These are phyloP conservation scores for Epizoanthus ramosus DNA, from an alignment of 92 coral and sea anemone species.

Conservation along the genomic window DNA sequence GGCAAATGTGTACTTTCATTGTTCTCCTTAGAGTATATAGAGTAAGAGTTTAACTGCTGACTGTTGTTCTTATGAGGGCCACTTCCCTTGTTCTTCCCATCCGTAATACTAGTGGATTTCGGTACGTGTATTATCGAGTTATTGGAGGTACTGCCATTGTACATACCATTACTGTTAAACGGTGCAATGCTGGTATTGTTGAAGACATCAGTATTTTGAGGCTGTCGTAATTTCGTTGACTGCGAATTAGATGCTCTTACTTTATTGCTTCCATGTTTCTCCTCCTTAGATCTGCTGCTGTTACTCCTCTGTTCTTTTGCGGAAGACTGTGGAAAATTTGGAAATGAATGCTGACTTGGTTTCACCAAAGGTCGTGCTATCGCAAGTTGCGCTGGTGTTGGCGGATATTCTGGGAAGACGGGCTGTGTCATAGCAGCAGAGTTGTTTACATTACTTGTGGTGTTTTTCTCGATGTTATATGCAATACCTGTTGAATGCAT, in stretches of 20 bases:
- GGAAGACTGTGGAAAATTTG: neutral
- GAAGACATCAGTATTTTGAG: neutral
- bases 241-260: neutral
- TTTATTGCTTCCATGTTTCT: too few relatives aligned
- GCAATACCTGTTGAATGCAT: neutral
- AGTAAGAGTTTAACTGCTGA: too few relatives aligned
- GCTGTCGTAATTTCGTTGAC: neutral
- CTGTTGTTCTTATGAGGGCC: too few relatives aligned
- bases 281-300: neutral
- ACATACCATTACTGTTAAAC: too few relatives aligned
- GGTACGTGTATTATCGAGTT: too few relatives aligned
- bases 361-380: conserved; percentile 37
- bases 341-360: conserved; percentile 8
- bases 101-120: too few relatives aligned
- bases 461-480: neutral
- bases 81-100: too few relatives aligned
- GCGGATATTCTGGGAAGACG: neutral
- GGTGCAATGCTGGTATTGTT: conserved; percentile 33
- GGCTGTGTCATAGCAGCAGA: neutral
- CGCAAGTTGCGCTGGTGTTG: conserved; percentile 21
- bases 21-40: too few relatives aligned
- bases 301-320: neutral
- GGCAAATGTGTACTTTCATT: too few relatives aligned
- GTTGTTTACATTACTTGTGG: neutral
- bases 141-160: too few relatives aligned